Evolutionary conservation across 2,888 invertebrate genomes (phyloP).

Genomic region (Thereva nobilitata): DNA sequence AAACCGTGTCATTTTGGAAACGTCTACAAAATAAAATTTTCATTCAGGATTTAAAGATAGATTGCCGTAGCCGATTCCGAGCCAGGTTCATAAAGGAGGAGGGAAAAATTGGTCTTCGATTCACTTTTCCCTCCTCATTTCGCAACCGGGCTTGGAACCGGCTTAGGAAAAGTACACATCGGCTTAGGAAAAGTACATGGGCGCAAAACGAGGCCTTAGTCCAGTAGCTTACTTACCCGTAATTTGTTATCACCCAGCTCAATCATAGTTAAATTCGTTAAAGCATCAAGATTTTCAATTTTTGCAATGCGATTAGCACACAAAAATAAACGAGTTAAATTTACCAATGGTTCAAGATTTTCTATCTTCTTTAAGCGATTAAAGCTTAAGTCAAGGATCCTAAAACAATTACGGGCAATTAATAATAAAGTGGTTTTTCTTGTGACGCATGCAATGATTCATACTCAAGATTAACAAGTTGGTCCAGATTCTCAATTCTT

Average conservation of each 20-base stretch:
- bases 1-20: too few species aligned
- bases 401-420: slow-evolving; percentile 54
- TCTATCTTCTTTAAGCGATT: slow-evolving; percentile 88
- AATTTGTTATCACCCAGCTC: slow-evolving; percentile 96
- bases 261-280: slow-evolving; percentile 77
- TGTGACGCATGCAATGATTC: background rate
- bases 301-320: slow-evolving; percentile 86
- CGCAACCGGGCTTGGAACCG: too few species aligned
- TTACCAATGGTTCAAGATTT: slow-evolving; percentile 74
- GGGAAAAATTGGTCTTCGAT: too few species aligned
- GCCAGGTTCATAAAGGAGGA: too few species aligned
- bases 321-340: slow-evolving; percentile 81
- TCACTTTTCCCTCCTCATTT: too few species aligned
- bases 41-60: too few species aligned
- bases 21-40: too few species aligned
- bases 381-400: slow-evolving; percentile 91
- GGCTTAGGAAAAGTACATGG: too few species aligned
- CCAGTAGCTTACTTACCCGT: slow-evolving; percentile 62
- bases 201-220: background rate
- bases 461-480: slow-evolving; percentile 84
- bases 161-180: too few species aligned
- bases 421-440: slow-evolving; percentile 45
- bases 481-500: slow-evolving; percentile 85
- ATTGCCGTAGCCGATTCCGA: too few species aligned
- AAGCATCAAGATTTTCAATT: slow-evolving; percentile 84